Evolutionary conservation across 2,888 invertebrate species (phyloP).

Genomic region (Doris montereyensis): DNA sequence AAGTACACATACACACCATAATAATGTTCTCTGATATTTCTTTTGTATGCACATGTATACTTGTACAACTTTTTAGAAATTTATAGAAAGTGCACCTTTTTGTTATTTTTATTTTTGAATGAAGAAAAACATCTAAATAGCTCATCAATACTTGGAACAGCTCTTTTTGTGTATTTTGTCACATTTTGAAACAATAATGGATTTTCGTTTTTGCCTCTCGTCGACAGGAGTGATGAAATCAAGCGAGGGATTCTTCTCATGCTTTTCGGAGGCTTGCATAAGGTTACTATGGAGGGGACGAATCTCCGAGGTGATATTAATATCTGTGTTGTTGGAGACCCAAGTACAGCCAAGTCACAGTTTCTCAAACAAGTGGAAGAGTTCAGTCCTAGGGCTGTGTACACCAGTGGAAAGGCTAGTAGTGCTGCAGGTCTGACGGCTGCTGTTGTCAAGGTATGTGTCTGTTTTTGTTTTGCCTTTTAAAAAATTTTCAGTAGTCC

Average conservation of each 20-base stretch:
- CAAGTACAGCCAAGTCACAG: slow-evolving; percentile 98
- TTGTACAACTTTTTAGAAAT: too few species aligned
- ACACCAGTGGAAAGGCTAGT: slow-evolving; percentile 98
- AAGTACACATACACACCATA: too few species aligned
- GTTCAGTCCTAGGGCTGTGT: slow-evolving; percentile 95
- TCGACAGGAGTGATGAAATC: slow-evolving; percentile 95
- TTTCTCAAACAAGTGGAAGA: slow-evolving; percentile 93
- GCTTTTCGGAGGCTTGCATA: slow-evolving; percentile 97
- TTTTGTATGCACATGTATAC: too few species aligned
- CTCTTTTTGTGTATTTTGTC: neutral
- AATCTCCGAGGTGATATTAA: slow-evolving; percentile 96
- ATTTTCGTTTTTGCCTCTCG: slow-evolving; percentile 51
- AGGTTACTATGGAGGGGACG: slow-evolving; percentile 92
- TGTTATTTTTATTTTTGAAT: too few species aligned
- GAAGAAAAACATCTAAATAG: too few species aligned
- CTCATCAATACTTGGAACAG: neutral
- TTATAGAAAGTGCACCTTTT: too few species aligned
- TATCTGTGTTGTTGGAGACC: slow-evolving; percentile 98
- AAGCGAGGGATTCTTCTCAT: slow-evolving; percentile 90
- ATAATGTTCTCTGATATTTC: too few species aligned
- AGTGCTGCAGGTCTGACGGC: slow-evolving; percentile 98
- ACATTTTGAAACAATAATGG: neutral
- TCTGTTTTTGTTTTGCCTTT: too few species aligned
- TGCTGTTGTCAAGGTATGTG: slow-evolving; percentile 87
- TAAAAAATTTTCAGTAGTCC: too few species aligned